These are phyloP conservation scores for Diploscapter pachys DNA, from an alignment of 1,140 invertebrate genomes.

Conservation along the genomic window DNA sequence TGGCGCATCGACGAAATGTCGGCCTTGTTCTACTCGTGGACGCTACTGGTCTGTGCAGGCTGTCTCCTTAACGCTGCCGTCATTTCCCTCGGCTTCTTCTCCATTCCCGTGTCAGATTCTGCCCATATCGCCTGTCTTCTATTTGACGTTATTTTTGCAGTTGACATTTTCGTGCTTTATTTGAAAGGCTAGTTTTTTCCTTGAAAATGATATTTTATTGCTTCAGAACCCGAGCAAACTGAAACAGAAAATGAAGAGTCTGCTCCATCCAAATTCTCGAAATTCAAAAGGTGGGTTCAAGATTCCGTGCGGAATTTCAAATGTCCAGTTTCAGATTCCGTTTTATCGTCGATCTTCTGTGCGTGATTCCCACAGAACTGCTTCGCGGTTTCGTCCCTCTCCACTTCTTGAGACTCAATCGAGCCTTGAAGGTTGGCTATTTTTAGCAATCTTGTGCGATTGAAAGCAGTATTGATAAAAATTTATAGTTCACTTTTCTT, in stretches of 20 bases:
- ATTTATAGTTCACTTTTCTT: too few relatives aligned
- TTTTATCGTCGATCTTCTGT: conserved; percentile 71
- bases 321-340: conserved; percentile 64
- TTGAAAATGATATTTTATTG: conserved; percentile 7
- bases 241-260: too few relatives aligned
- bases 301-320: background rate
- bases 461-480: too few relatives aligned
- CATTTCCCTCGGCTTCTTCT: conserved; percentile 71
- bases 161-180: conserved; percentile 78
- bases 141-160: conserved; percentile 78
- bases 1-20: conserved; percentile 21
- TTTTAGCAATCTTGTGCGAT: too few relatives aligned
- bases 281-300: background rate
- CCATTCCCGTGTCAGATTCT: conserved; percentile 6
- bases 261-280: conserved; percentile 10
- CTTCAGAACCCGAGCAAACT: conserved; percentile 66
- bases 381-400: conserved; percentile 72
- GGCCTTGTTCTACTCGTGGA: conserved; percentile 70
- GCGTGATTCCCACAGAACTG: conserved; percentile 80
- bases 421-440: conserved; percentile 68
- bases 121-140: conserved; percentile 43
- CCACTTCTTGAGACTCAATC: conserved; percentile 78
- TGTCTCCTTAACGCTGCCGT: conserved; percentile 86
- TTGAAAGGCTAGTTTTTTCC: conserved; percentile 70
- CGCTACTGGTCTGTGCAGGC: conserved; percentile 76